phyloP scores from a whole-genome alignment of 2,888 invertebrate genomes.

The Tridacna gigas region DNA sequence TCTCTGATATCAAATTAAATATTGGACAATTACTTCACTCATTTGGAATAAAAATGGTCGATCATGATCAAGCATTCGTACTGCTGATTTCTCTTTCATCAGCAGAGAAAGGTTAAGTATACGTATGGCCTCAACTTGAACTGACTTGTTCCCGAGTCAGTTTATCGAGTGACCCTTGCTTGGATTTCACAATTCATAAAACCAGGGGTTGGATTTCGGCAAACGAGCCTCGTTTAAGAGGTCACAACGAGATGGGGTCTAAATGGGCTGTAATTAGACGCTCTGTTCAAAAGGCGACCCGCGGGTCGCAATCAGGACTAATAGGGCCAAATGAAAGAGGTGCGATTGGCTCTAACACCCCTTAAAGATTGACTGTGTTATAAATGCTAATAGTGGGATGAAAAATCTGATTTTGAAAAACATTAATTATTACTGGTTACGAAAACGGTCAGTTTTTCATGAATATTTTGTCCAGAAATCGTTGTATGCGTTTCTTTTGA shows the following conservation, averaged over 20 bases:
- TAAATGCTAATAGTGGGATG: slow-evolving; percentile 42
- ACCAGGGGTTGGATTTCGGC: slow-evolving; percentile 45
- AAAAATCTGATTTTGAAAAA: slow-evolving; percentile 39
- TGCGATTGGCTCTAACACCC: slow-evolving; percentile 37
- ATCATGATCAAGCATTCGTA: no score
- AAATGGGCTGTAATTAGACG: slow-evolving; percentile 41
- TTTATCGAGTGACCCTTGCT: slow-evolving; percentile 18
- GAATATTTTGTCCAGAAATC: slow-evolving; percentile 8
- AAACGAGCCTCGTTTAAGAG: slow-evolving; percentile 37
- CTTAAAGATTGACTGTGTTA: slow-evolving; percentile 39
- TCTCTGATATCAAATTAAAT: no score
- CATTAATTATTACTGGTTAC: slow-evolving; percentile 29
- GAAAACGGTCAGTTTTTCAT: slow-evolving; percentile 12
- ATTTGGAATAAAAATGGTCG: no score
- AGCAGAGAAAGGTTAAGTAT: background rate
- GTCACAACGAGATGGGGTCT: slow-evolving; percentile 39
- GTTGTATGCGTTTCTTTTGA: slow-evolving; percentile 23
- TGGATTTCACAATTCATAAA: slow-evolving; percentile 40
- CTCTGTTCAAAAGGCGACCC: slow-evolving; percentile 42
- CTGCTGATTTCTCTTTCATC: no score
- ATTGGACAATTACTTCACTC: no score
- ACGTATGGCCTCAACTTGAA: slow-evolving; percentile 3
- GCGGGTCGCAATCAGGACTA: slow-evolving; percentile 42
- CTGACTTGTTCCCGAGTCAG: slow-evolving; percentile 11
- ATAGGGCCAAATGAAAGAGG: slow-evolving; percentile 49